phyloP scores from a whole-genome alignment of 2,888 invertebrate genomes.

The Blera fallax region DNA sequence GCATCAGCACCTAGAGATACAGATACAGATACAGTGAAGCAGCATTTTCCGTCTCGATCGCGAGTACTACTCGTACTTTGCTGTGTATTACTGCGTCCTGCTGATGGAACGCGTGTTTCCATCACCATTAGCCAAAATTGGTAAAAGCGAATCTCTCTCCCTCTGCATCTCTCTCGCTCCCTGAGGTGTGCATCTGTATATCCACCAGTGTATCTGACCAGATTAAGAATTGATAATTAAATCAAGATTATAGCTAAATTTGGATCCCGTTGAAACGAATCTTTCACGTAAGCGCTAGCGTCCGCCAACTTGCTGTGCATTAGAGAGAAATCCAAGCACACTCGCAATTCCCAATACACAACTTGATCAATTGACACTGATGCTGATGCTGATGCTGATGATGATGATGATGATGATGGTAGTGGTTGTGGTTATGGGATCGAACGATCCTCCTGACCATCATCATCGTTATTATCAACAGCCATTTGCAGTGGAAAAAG shows the following conservation, averaged over 20 bases:
- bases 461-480: constrained; percentile 27
- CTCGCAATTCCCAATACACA: constrained; percentile 49
- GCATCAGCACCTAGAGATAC: background rate
- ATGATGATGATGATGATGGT: constrained; percentile 21
- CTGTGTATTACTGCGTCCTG: constrained; percentile 20
- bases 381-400: too few species aligned
- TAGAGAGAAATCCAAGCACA: constrained; percentile 4
- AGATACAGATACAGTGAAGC: background rate
- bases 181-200: constrained; percentile 20
- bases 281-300: constrained; percentile 10
- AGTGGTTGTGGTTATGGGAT: constrained; percentile 25
- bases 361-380: constrained; percentile 60
- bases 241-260: constrained; percentile 60
- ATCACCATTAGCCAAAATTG: constrained; percentile 69
- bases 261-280: constrained; percentile 52
- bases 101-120: constrained; percentile 55
- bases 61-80: background rate
- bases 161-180: constrained; percentile 14
- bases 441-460: constrained; percentile 22
- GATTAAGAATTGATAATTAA: constrained; percentile 65
- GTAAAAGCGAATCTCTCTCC: constrained; percentile 52
- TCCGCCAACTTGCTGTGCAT: background rate
- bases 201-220: constrained; percentile 19
- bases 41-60: constrained; percentile 1
- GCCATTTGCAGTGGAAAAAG: constrained; percentile 27